Evolutionary conservation across 2,113 vertebrate species (phyloP).

Genomic region (Podarcis raffonei): DNA sequence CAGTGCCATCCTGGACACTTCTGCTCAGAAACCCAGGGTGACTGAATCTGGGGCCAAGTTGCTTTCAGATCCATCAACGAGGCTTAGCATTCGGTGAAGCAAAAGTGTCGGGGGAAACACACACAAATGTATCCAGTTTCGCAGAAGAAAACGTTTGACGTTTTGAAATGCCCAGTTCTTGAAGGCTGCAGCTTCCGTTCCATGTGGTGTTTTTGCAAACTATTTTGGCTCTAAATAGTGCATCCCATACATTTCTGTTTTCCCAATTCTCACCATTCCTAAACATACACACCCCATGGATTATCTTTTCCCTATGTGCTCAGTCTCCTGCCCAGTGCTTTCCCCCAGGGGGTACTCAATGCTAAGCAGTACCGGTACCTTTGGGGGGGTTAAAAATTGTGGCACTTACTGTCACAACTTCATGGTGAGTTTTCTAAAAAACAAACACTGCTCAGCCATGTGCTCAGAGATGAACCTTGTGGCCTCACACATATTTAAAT

Average conservation of each 20-base stretch:
- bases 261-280: not conserved
- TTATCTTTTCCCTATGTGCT: not conserved
- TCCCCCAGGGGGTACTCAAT: too few relatives aligned
- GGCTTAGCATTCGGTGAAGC: not conserved
- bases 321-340: not conserved
- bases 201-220: not conserved
- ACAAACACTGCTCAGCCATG: not conserved
- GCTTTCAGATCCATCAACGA: not conserved
- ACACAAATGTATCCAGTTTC: not conserved
- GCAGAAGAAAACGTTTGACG: not conserved
- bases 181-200: not conserved
- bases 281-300: not conserved
- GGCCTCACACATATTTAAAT: not conserved
- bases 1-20: not conserved
- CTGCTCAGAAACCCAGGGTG: not conserved
- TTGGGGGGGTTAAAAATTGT: too few relatives aligned
- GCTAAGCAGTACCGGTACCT: too few relatives aligned
- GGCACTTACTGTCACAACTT: too few relatives aligned
- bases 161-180: not conserved
- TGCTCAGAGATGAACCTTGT: constrained; percentile 5
- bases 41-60: not conserved
- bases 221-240: not conserved
- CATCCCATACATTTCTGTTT: too few relatives aligned
- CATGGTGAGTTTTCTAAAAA: not conserved
- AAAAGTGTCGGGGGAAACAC: not conserved